Evolutionary conservation across 2,113 vertebrate genomes (phyloP), one percentile per base, ranked within the genome.

Genomic region (Castor canadensis): DNA sequence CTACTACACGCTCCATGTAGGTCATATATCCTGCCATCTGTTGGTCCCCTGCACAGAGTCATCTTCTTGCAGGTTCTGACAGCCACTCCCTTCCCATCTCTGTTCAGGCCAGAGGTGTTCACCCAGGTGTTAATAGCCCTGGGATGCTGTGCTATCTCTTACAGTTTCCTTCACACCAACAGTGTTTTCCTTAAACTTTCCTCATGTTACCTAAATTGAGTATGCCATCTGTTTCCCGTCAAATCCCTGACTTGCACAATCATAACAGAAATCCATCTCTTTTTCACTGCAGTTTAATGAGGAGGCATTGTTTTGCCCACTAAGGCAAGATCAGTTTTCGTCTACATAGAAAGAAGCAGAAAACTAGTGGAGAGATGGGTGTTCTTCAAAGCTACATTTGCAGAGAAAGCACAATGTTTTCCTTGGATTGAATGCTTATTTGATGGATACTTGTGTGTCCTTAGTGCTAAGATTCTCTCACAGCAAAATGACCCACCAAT

Each of bases 201-300:
- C 47, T 93, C 75, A 38, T 15, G 19, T 90, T 84, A 79, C 35
- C 54, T 73, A 79, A 67, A 58, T 13, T 52, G 38, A 93, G 35
- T 47, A 28, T 47, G 24, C 11, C 71, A 87, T 32, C 40, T 76
- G 22, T 72, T 89, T 83, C 26, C 56, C 30, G 35, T 72, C 58
- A 84, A 17, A 66, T 62, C 72, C 43, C 30, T 67, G 40, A 93
- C n/a, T 45, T n/a, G 19, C 43, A 79, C n/a, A 58, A 45, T 94
- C 71, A 81, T 24, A 80, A 84, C 32, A 84, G 76, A 95, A 91
- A 72, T 69, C 38, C 45, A 58, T 69, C 56, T 83, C 56, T 84
- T 94, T 80, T 84, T 32, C 72, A 94, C 9, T 80, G 11, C 10
- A 69, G 20, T 94, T 92, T 82, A 58, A 92, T 66, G 43, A 81